A percentile compares a stretch with the other conserved stretches of the same genome.
These are phyloP conservation scores for Fringilla coelebs DNA, from an alignment of 2,797 vertebrate species.

Conservation along the genomic window DNA sequence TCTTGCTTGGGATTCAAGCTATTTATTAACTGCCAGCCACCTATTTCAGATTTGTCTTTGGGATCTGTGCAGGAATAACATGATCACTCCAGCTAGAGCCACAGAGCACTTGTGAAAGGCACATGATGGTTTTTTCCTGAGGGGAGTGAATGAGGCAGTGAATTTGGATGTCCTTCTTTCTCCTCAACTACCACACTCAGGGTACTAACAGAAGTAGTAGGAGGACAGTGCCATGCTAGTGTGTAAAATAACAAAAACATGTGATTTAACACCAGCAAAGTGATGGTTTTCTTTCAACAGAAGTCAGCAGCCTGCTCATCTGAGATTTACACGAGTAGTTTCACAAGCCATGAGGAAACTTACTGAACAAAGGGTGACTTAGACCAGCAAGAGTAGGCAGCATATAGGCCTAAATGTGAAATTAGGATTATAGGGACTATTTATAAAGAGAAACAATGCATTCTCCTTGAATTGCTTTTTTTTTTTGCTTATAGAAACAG, in stretches of 20 bases:
- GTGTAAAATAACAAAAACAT: background rate
- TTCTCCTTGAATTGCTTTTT: background rate
- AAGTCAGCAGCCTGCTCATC: background rate
- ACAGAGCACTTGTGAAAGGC: background rate
- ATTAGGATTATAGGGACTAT: background rate
- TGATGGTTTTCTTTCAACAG: background rate
- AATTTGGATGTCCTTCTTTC: background rate
- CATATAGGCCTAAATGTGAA: background rate
- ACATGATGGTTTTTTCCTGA: background rate
- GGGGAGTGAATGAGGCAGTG: background rate
- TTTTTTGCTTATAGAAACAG: background rate
- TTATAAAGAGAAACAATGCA: conserved; percentile 10
- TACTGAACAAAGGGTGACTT: background rate
- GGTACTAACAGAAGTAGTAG: background rate
- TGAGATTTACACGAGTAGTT: background rate
- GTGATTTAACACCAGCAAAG: background rate
- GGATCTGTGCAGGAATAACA: background rate
- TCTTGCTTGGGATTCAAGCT: background rate
- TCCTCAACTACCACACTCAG: background rate
- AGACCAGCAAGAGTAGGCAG: background rate
- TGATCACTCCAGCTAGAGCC: background rate
- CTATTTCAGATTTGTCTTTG: background rate
- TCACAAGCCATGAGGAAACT: background rate
- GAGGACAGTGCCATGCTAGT: background rate
- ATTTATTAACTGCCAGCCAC: background rate